phyloP scores from a whole-genome alignment of 2,113 vertebrate species.

The Pontoporia blainvillei region DNA sequence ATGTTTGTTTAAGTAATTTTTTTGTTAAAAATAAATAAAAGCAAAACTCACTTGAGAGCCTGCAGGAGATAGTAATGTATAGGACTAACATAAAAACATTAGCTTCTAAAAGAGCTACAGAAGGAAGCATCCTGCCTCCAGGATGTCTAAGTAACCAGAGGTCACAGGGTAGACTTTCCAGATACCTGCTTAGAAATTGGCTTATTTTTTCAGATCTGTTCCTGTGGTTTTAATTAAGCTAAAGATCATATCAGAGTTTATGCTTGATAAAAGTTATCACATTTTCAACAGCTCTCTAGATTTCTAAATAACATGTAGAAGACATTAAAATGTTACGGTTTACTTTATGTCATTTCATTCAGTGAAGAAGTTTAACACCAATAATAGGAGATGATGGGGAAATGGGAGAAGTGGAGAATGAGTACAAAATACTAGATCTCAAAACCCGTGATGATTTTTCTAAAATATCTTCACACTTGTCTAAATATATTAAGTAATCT shows the following conservation, averaged over 20 bases:
- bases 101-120: background rate
- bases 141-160: background rate
- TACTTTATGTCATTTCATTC: background rate
- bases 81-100: background rate
- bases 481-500: background rate
- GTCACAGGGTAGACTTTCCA: background rate
- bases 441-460: background rate
- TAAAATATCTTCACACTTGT: background rate
- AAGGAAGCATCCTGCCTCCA: background rate
- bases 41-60: background rate
- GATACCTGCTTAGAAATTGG: background rate
- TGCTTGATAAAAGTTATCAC: background rate
- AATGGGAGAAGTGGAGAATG: background rate
- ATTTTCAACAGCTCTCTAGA: background rate
- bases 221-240: constrained; percentile 34
- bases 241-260: constrained; percentile 18
- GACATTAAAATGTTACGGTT: background rate
- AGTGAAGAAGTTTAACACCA: background rate
- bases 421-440: background rate
- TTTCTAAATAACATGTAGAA: background rate
- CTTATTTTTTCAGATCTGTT: background rate
- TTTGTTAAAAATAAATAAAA: background rate
- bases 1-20: background rate
- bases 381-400: background rate
- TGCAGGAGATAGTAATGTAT: background rate